These are phyloP conservation scores for Epinephelus moara DNA, from an alignment of 2,113 vertebrate genomes.

Conservation along the genomic window DNA sequence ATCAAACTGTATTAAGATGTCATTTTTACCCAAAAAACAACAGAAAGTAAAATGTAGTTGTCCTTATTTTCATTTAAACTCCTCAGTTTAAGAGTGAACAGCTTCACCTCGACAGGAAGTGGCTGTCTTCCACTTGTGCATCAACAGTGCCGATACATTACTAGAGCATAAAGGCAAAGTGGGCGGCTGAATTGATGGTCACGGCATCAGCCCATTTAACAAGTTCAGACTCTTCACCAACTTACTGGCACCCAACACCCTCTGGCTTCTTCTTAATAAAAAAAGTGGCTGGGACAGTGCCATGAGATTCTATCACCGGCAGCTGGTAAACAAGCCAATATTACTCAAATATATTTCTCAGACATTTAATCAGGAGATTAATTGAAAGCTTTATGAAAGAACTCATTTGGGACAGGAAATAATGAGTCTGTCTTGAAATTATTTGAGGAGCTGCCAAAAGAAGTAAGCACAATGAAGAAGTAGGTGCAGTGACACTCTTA, in stretches of 20 bases:
- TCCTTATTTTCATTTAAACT: not conserved
- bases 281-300: slow-evolving; percentile 29
- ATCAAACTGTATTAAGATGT: slow-evolving; percentile 15
- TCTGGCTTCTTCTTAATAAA: slow-evolving; percentile 28
- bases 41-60: not conserved
- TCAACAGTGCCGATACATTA: slow-evolving; percentile 60
- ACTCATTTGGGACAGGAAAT: slow-evolving; percentile 16
- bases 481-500: not conserved
- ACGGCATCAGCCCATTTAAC: slow-evolving; percentile 45
- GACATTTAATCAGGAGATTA: slow-evolving; percentile 32
- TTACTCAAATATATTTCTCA: slow-evolving; percentile 18
- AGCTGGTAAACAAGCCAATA: slow-evolving; percentile 37
- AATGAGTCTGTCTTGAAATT: slow-evolving; percentile 23
- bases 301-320: slow-evolving; percentile 37
- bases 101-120: slow-evolving; percentile 5
- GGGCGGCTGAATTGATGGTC: slow-evolving; percentile 59
- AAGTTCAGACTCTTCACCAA: slow-evolving; percentile 48
- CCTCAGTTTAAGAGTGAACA: slow-evolving; percentile 1
- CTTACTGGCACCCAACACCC: slow-evolving; percentile 37
- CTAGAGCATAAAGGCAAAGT: slow-evolving; percentile 49
- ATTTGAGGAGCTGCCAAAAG: slow-evolving; percentile 13
- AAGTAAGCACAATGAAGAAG: not conserved
- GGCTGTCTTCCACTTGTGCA: not conserved
- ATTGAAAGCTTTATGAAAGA: slow-evolving; percentile 34
- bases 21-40: slow-evolving; percentile 3